These are phyloP conservation scores for Pasiphila rectangulata DNA, from an alignment of 2,888 invertebrate genomes.

Conservation along the genomic window DNA sequence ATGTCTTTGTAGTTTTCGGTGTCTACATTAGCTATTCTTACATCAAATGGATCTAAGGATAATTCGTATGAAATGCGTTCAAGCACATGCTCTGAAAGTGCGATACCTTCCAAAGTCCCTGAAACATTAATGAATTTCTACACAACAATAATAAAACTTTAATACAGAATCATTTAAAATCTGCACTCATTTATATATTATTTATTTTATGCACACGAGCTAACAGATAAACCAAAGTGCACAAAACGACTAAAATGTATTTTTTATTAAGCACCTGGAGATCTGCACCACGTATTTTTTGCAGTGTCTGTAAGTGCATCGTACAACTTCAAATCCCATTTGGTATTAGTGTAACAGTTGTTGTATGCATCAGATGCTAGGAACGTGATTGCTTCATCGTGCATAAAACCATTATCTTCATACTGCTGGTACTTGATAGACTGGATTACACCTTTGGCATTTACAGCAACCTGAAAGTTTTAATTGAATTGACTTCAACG, in stretches of 20 bases:
- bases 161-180: too few relatives aligned
- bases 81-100: constrained; percentile 81
- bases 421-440: constrained; percentile 67
- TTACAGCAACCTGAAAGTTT: constrained; percentile 29
- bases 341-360: constrained; percentile 44
- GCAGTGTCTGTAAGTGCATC: constrained; percentile 46
- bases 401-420: constrained; percentile 66
- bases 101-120: constrained; percentile 77
- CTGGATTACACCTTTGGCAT: constrained; percentile 69
- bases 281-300: constrained; percentile 48
- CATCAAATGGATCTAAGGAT: constrained; percentile 78
- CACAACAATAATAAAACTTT: not conserved
- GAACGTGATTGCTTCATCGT: constrained; percentile 39
- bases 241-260: too few relatives aligned
- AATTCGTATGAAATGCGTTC: constrained; percentile 80
- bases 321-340: constrained; percentile 44
- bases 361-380: constrained; percentile 34
- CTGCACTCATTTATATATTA: too few relatives aligned
- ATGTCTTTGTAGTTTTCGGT: constrained; percentile 41
- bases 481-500: too few relatives aligned
- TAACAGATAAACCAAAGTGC: too few relatives aligned
- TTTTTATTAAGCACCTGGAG: too few relatives aligned
- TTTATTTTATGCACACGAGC: too few relatives aligned
- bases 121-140: constrained; percentile 11
- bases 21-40: constrained; percentile 76